Conservation (phyloP, 2,113 vertebrate species). For the Rhipidura dahli region DNA sequence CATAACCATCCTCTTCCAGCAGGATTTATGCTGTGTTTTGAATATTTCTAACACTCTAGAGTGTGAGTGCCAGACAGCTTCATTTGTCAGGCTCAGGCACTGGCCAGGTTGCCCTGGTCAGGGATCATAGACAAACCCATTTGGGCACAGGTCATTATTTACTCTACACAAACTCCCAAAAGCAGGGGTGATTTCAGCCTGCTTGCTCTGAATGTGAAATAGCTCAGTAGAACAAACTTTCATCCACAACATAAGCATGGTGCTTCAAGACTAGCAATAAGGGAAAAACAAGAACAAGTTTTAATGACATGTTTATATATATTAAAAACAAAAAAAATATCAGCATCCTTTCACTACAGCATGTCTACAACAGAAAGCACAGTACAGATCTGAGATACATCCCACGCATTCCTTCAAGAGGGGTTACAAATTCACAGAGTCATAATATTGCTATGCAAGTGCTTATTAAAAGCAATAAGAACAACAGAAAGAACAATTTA, state of each 20-base stretch:
- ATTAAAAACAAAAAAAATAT: neutral
- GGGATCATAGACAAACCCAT: neutral
- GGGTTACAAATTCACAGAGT: neutral
- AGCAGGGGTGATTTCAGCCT: neutral
- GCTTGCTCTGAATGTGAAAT: neutral
- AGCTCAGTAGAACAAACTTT: neutral
- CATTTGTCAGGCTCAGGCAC: neutral
- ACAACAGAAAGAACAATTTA: neutral
- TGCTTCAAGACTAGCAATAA: neutral
- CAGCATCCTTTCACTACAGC: neutral
- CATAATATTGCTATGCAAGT: neutral
- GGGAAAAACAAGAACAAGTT: neutral
- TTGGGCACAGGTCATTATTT: neutral
- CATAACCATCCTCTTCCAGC: neutral
- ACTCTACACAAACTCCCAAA: neutral
- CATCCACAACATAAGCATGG: neutral
- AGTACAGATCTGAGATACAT: neutral
- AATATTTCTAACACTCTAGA: neutral
- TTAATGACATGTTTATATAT: neutral
- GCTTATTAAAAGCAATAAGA: conserved; percentile 2
- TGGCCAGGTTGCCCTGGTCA: neutral
- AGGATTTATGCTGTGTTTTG: conserved; percentile 29
- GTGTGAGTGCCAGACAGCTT: neutral
- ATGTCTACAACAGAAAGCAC: neutral
- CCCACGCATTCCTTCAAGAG: neutral